phyloP scores from a whole-genome alignment of 2,113 vertebrate genomes.

The Holacanthus passer region DNA sequence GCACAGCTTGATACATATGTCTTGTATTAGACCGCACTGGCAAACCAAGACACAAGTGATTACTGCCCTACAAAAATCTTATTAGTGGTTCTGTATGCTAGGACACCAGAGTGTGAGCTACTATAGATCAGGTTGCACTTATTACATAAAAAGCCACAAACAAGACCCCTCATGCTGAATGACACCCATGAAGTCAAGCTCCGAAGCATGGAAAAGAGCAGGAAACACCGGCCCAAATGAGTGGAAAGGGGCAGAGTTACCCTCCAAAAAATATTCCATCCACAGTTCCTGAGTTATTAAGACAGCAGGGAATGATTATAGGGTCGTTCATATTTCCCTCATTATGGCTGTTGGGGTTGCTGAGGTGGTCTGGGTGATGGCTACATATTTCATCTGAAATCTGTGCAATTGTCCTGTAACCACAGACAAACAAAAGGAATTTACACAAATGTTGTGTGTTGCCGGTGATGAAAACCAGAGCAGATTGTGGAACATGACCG shows the following conservation, averaged over 20 bases:
- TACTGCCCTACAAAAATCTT: slow-evolving; percentile 58
- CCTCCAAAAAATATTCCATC: slow-evolving; percentile 43
- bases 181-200: slow-evolving; percentile 51
- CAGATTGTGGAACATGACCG: slow-evolving; percentile 26
- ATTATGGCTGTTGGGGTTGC: slow-evolving; percentile 36
- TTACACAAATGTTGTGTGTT: slow-evolving; percentile 22
- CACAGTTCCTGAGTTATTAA: slow-evolving; percentile 41
- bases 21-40: slow-evolving; percentile 48
- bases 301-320: slow-evolving; percentile 66
- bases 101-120: slow-evolving; percentile 24
- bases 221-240: slow-evolving; percentile 44
- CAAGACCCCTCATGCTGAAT: slow-evolving; percentile 51
- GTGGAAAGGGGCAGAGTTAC: slow-evolving; percentile 40
- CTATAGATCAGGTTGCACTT: slow-evolving; percentile 38
- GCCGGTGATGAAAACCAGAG: slow-evolving; percentile 57
- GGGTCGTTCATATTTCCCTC: slow-evolving; percentile 52
- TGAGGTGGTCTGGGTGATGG: slow-evolving; percentile 36
- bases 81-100: slow-evolving; percentile 62
- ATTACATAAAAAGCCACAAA: slow-evolving; percentile 69
- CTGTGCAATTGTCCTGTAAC: slow-evolving; percentile 33
- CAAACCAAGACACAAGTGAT: slow-evolving; percentile 43
- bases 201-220: slow-evolving; percentile 38
- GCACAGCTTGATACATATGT: slow-evolving; percentile 48
- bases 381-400: slow-evolving; percentile 51
- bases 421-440: slow-evolving; percentile 43